Evolutionary conservation across 2,113 vertebrate species (phyloP).

Genomic region (Ameiurus melas): DNA sequence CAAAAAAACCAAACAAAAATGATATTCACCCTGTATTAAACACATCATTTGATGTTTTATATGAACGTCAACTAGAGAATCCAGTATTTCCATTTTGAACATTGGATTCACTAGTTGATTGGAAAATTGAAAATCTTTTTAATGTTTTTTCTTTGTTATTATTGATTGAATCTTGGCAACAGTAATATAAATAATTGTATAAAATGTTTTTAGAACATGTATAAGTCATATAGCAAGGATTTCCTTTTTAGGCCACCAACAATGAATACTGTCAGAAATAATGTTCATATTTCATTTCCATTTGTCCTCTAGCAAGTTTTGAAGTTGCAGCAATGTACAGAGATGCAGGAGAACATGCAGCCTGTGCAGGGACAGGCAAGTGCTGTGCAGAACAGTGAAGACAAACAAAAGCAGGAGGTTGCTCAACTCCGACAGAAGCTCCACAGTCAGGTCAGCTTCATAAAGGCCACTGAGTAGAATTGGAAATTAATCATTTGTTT

Average conservation of each 20-base stretch:
- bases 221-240: neutral
- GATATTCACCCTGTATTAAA: too few relatives aligned
- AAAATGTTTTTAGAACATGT: neutral
- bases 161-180: neutral
- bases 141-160: too few relatives aligned
- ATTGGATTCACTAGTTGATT: neutral
- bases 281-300: neutral
- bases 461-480: neutral
- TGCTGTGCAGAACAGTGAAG: slow-evolving; percentile 61
- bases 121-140: neutral
- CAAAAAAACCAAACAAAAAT: too few relatives aligned
- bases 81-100: too few relatives aligned
- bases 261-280: neutral
- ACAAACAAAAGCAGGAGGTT: slow-evolving; percentile 68
- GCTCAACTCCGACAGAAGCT: slow-evolving; percentile 77
- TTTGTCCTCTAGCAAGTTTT: slow-evolving; percentile 68
- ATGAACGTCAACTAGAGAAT: too few relatives aligned
- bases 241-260: neutral
- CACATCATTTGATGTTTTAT: too few relatives aligned
- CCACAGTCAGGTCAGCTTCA: slow-evolving; percentile 75
- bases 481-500: neutral
- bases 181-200: neutral
- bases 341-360: slow-evolving; percentile 74
- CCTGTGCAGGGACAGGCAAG: slow-evolving; percentile 73
- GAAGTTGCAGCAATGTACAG: slow-evolving; percentile 73